Percentiles rank a stretch among this genome's conserved stretches.
Conservation (phyloP, 2,888 invertebrate genomes). For the Eupithecia insigniata region DNA sequence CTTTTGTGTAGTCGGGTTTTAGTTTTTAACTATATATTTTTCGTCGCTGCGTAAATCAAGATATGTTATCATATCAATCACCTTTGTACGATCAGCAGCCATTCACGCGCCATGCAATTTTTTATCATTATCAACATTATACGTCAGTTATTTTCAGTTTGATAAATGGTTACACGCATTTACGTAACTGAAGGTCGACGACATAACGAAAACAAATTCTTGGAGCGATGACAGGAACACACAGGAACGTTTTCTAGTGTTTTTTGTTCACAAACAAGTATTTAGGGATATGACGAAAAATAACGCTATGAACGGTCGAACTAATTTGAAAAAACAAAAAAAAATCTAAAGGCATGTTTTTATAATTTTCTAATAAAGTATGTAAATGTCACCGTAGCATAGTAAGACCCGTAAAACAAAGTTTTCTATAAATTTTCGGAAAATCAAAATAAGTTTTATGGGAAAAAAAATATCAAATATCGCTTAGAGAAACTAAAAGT, state of each 20-base stretch:
- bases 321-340: too few species aligned
- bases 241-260: slow-evolving; percentile 20
- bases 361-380: too few species aligned
- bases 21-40: too few species aligned
- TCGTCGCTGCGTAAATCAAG: neutral
- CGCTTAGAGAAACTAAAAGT: too few species aligned
- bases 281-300: neutral
- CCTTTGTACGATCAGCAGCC: neutral
- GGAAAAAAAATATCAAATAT: too few species aligned
- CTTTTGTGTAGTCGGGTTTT: too few species aligned
- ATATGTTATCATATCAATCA: neutral
- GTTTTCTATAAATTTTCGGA: too few species aligned
- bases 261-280: slow-evolving; percentile 14
- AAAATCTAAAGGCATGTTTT: too few species aligned
- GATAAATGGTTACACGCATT: slow-evolving; percentile 13
- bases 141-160: neutral
- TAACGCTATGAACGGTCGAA: neutral
- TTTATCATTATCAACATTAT: slow-evolving; percentile 3
- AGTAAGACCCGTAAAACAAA: too few species aligned
- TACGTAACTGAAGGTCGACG: slow-evolving; percentile 27
- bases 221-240: slow-evolving; percentile 20
- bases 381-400: too few species aligned
- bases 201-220: slow-evolving; percentile 32
- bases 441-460: too few species aligned
- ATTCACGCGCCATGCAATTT: neutral